These are phyloP conservation scores for Lagodon rhomboides DNA, from an alignment of 2,797 vertebrate genomes.

Conservation along the genomic window DNA sequence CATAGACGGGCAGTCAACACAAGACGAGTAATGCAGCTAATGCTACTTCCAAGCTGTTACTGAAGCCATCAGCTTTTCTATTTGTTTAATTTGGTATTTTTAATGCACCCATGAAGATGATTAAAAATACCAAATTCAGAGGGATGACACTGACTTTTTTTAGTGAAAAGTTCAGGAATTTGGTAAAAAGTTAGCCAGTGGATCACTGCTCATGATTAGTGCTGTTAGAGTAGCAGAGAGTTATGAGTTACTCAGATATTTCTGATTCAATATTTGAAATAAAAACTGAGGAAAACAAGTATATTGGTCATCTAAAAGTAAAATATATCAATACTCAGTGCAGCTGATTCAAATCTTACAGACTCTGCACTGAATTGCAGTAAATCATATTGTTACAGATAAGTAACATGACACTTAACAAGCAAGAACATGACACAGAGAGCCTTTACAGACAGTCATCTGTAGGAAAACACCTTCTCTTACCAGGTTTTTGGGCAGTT, in stretches of 20 bases:
- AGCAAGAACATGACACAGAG: not conserved
- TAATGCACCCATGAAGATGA: too few relatives aligned
- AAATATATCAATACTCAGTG: not conserved
- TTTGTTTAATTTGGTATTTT: too few relatives aligned
- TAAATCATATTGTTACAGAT: not conserved
- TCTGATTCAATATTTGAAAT: not conserved
- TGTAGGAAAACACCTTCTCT: not conserved
- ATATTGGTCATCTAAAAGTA: not conserved
- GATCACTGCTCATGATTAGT: not conserved
- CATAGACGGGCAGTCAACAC: too few relatives aligned
- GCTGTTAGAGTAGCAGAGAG: not conserved
- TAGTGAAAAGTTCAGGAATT: not conserved
- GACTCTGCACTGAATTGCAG: not conserved
- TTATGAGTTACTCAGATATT: not conserved
- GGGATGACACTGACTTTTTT: not conserved
- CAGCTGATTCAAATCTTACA: not conserved
- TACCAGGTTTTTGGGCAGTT: constrained; percentile 93
- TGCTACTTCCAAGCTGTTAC: not conserved
- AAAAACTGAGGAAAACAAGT: not conserved
- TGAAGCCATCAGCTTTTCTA: not conserved
- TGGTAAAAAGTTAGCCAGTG: too few relatives aligned
- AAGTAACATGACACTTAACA: too few relatives aligned
- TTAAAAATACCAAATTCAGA: not conserved
- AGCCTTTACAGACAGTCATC: not conserved
- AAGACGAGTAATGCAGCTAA: not conserved